A percentile compares a stretch with the other conserved stretches of the same genome.
These are phyloP conservation scores for Chelon labrosus DNA, from an alignment of 2,797 vertebrate genomes.

Conservation along the genomic window DNA sequence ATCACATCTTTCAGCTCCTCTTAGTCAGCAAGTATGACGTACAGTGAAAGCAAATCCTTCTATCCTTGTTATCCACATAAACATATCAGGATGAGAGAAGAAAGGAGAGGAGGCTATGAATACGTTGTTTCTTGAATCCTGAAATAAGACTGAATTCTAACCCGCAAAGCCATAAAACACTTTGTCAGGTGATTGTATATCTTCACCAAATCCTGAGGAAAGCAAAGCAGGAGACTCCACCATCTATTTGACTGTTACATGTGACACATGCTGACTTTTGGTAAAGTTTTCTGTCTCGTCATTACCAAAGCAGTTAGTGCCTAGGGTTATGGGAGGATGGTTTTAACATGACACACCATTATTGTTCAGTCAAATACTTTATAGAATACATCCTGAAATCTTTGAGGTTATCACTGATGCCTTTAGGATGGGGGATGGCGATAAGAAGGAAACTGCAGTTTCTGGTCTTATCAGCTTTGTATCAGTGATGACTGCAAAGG, in stretches of 20 bases:
- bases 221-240: slow-evolving; percentile 20
- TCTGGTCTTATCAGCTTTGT: slow-evolving; percentile 51
- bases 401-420: slow-evolving; percentile 65
- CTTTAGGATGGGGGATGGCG: slow-evolving; percentile 16
- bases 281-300: not conserved
- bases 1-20: slow-evolving; percentile 15
- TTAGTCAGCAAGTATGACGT: slow-evolving; percentile 4
- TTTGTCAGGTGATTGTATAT: not conserved
- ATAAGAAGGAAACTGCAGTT: slow-evolving; percentile 55
- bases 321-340: slow-evolving; percentile 23
- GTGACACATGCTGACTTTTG: slow-evolving; percentile 3
- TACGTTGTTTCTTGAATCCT: too few relatives aligned
- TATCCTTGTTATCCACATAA: slow-evolving; percentile 16
- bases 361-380: slow-evolving; percentile 67
- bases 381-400: slow-evolving; percentile 69
- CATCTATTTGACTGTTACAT: slow-evolving; percentile 16
- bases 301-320: slow-evolving; percentile 32
- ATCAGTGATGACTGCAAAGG: slow-evolving; percentile 67
- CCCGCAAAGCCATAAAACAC: slow-evolving; percentile 3
- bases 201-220: slow-evolving; percentile 4
- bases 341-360: slow-evolving; percentile 70
- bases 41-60: slow-evolving; percentile 6
- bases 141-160: not conserved
- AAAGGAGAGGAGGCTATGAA: slow-evolving; percentile 13
- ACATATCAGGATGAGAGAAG: slow-evolving; percentile 10